Conservation (phyloP, 2,113 vertebrate genomes). For the Trichechus manatus region DNA sequence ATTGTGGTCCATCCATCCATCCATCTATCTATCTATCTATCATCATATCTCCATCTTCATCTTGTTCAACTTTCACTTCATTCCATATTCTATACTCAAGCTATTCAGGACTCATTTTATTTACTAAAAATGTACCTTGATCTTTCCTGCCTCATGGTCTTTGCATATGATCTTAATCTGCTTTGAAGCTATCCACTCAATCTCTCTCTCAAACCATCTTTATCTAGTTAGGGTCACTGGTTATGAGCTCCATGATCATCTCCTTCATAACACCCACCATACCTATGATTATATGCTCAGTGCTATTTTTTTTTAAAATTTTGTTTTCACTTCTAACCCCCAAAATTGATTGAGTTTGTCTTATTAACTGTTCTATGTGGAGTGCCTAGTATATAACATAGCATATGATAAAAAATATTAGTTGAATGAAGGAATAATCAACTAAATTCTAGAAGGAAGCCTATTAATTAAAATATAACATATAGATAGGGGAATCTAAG, state of each 20-base stretch:
- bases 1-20: not conserved
- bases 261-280: not conserved
- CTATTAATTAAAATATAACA: constrained; percentile 14
- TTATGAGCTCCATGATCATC: not conserved
- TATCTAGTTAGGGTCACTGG: not conserved
- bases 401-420: not conserved
- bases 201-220: not conserved
- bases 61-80: not conserved
- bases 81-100: not conserved
- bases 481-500: not conserved
- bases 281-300: not conserved
- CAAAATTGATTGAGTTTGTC: not conserved
- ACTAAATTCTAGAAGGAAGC: not conserved
- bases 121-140: not conserved
- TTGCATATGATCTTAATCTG: not conserved
- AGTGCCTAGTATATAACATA: not conserved
- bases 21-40: not conserved
- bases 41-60: not conserved
- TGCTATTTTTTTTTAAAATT: not conserved
- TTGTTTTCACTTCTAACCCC: not conserved
- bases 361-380: not conserved
- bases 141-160: not conserved
- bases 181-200: not conserved
- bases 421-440: constrained; percentile 4
- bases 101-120: not conserved